Conservation (phyloP, 2,888 invertebrate species). For the Netelia virgata region DNA sequence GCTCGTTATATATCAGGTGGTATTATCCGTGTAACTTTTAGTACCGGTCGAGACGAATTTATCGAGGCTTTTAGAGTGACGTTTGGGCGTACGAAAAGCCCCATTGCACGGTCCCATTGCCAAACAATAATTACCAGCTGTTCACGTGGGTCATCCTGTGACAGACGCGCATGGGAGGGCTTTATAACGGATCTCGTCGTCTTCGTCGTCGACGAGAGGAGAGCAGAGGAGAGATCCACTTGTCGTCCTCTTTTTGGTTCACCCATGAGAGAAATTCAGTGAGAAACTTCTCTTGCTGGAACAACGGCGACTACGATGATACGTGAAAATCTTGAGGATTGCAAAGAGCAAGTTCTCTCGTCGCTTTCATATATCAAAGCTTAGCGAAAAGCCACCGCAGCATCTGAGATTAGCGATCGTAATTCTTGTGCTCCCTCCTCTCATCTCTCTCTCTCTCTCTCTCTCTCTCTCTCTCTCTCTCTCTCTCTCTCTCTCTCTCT, state of each 20-base stretch:
- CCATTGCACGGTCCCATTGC: conserved; percentile 37
- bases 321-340: conserved; percentile 66
- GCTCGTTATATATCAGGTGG: conserved; percentile 34
- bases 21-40: conserved; percentile 50
- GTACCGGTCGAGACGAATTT: conserved; percentile 58
- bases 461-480: conserved; percentile 48
- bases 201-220: conserved; percentile 28
- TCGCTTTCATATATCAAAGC: conserved; percentile 74
- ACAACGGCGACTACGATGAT: conserved; percentile 42
- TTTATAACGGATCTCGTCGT: conserved; percentile 41
- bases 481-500: not conserved
- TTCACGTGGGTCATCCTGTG: conserved; percentile 61
- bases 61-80: conserved; percentile 66
- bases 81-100: conserved; percentile 49
- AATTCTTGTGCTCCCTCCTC: conserved; percentile 70
- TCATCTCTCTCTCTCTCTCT: not conserved
- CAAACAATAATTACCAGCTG: conserved; percentile 70
- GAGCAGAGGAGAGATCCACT: conserved; percentile 52
- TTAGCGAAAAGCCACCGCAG: conserved; percentile 65
- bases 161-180: conserved; percentile 24
- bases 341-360: conserved; percentile 62
- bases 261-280: conserved; percentile 51
- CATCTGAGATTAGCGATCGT: conserved; percentile 79
- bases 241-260: conserved; percentile 66
- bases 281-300: conserved; percentile 57